Percentiles rank a stretch among this genome's conserved stretches.
These are phyloP conservation scores for Stegostoma tigrinum DNA, from an alignment of 2,113 vertebrate species.

Conservation along the genomic window DNA sequence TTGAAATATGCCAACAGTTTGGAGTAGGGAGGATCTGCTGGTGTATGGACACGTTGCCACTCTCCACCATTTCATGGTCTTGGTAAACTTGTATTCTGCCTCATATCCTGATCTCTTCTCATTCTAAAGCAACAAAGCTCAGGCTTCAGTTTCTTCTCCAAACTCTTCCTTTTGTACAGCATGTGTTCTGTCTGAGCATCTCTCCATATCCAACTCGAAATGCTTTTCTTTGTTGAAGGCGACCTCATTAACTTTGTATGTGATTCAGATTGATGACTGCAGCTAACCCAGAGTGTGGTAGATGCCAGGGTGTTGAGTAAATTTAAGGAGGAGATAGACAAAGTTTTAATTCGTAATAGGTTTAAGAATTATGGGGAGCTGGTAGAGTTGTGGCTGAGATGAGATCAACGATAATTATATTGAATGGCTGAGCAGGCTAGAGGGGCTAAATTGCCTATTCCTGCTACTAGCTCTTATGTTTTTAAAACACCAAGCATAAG, in stretches of 20 bases:
- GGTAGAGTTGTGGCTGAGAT: no score
- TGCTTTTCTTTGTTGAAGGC: not conserved
- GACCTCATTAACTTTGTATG: not conserved
- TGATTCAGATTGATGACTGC: not conserved
- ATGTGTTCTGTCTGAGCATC: not conserved
- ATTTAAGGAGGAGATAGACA: no score
- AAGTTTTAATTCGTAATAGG: no score
- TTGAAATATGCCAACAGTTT: not conserved
- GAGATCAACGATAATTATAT: no score
- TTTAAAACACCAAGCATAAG: no score
- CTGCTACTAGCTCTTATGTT: no score
- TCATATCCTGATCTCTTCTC: not conserved
- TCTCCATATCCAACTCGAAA: not conserved
- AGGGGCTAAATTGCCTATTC: no score
- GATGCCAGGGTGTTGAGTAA: no score
- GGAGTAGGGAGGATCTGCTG: not conserved
- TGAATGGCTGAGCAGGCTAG: no score
- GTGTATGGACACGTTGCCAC: not conserved
- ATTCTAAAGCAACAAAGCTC: not conserved
- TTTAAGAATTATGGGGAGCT: no score
- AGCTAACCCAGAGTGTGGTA: no score
- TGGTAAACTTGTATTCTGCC: not conserved
- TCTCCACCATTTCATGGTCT: not conserved
- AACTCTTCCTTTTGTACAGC: not conserved
- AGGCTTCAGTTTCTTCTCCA: not conserved